Conservation (phyloP, 2,797 vertebrate genomes). For the Enteromius mattozi region DNA sequence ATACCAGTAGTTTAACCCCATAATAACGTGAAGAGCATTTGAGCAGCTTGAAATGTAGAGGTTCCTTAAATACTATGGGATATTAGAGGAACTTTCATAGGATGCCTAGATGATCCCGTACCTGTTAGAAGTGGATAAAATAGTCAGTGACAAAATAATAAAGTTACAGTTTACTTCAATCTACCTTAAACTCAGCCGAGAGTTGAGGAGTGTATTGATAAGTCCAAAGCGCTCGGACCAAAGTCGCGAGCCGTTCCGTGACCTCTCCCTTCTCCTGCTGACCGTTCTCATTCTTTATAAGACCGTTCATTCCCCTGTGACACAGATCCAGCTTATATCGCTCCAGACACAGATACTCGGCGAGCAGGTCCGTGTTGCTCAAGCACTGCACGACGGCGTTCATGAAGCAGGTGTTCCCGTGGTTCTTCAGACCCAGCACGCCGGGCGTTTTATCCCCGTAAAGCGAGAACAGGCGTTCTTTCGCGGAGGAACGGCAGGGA, state of each 20-base stretch:
- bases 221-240: conserved; percentile 93
- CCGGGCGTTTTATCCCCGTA: conserved; percentile 83
- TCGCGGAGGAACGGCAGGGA: conserved; percentile 65
- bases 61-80: background rate
- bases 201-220: conserved; percentile 92
- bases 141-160: background rate
- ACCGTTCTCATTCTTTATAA: conserved; percentile 57
- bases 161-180: background rate
- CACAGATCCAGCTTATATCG: conserved; percentile 75
- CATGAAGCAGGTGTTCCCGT: conserved; percentile 98
- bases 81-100: background rate
- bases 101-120: background rate
- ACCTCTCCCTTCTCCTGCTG: conserved; percentile 79
- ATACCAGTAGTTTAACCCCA: background rate
- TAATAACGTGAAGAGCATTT: background rate
- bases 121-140: background rate
- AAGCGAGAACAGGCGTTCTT: conserved; percentile 71
- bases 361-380: conserved; percentile 94
- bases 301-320: conserved; percentile 57
- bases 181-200: conserved; percentile 94
- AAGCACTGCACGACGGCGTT: conserved; percentile 96
- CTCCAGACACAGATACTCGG: conserved; percentile 88
- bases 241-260: conserved; percentile 86
- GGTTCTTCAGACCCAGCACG: conserved; percentile 90
- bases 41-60: background rate